Evolutionary conservation across 2,888 invertebrate genomes (phyloP), one percentile per base, ranked within the genome.

Genomic region (Drosophila koepferae): DNA sequence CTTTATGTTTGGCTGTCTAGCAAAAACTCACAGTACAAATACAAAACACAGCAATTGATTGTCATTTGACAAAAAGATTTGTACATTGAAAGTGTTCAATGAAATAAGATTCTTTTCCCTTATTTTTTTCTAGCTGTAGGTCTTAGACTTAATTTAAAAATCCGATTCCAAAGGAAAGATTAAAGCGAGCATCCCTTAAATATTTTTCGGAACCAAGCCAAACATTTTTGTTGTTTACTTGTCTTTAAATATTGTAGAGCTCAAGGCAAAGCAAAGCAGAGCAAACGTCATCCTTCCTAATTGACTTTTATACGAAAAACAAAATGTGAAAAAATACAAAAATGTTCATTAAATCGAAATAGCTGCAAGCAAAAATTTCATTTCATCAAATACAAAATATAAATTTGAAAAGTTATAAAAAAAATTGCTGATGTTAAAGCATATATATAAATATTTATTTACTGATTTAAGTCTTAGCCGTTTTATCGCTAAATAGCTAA

Each of bases 271-370:
- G 28, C 55, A 56, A n/a, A 20, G 28, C 10, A n/a, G 16, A 41
- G 58, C 23, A 23, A 46, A 43, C 12, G 23, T 18, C n/a, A 48
- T 41, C 9, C 59, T 14, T 64, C 56, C 60, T 66, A 66, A 75
- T 70, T 75, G 75, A 59, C 66, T 68, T 60, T 64, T 46, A 46
- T 63, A 18, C n/a, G 43, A 38, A 51, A 61, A 73, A 23, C 36
- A 38, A 56, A 41, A 36, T 23, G 16, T 9, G 46, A 51, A 63
- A 58, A 43, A 56, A 59, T 5, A 44, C 12, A 46, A 72, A 59
- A 58, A 48, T 43, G 9, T 69, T 53, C 58, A 72, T 81, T 40
- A 63, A 78, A 68, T 59, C n/a, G 38, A 58, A 80, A 83, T 70
- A 78, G 75, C 87, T 66, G 53, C 41, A 58, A 58, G 79, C 59